Evolutionary conservation across 2,113 vertebrate species (phyloP).

Genomic region (Setophaga petechia): DNA sequence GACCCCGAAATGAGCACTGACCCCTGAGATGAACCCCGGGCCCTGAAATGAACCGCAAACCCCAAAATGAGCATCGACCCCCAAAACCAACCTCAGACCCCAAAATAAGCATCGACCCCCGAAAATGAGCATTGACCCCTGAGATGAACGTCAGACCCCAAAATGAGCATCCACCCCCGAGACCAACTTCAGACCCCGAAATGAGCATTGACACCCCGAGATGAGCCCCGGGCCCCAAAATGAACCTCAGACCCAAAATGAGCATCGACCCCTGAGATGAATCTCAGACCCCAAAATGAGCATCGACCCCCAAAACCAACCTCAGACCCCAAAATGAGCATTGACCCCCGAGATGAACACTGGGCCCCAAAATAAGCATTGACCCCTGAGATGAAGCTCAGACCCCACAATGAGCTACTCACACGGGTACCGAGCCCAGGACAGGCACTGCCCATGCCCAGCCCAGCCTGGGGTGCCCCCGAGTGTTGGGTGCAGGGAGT

Average conservation of each 20-base stretch:
- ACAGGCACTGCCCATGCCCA: not conserved
- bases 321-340: not conserved
- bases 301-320: not conserved
- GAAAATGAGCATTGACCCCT: not conserved
- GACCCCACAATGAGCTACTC: not conserved
- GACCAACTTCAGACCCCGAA: not conserved
- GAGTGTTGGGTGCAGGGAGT: no score
- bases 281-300: not conserved
- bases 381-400: not conserved
- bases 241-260: no score
- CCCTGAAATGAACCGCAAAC: no score
- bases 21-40: no score
- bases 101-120: not conserved
- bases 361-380: no score
- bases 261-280: not conserved
- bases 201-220: no score
- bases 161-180: not conserved
- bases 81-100: not conserved
- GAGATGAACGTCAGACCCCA: no score
- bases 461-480: not conserved
- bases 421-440: accelerated
- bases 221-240: no score
- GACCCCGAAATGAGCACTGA: not conserved
- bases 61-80: not conserved
- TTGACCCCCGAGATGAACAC: no score